These are phyloP conservation scores for Masnerella sp. DNA, from an alignment of 2,888 invertebrate species.

Conservation along the genomic window DNA sequence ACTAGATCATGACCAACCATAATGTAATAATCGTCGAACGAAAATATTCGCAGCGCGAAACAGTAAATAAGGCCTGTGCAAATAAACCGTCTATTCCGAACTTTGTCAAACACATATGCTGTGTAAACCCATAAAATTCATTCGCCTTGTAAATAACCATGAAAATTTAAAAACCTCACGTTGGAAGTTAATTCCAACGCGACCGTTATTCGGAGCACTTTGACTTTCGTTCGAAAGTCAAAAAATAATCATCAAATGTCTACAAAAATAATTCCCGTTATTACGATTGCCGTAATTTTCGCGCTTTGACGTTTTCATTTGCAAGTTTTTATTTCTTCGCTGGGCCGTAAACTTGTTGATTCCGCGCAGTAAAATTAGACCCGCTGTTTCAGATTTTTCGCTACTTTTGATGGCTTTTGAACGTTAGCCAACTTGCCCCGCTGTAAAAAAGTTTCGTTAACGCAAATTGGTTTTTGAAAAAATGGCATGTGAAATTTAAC, in stretches of 20 bases:
- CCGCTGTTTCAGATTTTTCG: too few relatives aligned
- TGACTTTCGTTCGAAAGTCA: conserved; percentile 2
- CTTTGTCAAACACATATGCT: conserved; percentile 16
- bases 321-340: conserved; percentile 1
- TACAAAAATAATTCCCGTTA: conserved; percentile 11
- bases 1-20: too few relatives aligned
- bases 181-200: too few relatives aligned
- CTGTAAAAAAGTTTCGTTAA: too few relatives aligned
- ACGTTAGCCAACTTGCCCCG: too few relatives aligned
- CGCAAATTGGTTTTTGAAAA: too few relatives aligned
- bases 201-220: conserved; percentile 2
- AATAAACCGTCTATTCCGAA: conserved; percentile 13
- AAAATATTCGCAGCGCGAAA: too few relatives aligned
- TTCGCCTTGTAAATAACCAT: conserved; percentile 22
- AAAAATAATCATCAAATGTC: not conserved
- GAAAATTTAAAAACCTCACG: conserved; percentile 17
- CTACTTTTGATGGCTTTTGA: too few relatives aligned
- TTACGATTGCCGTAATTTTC: conserved; percentile 6
- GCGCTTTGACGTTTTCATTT: conserved; percentile 29
- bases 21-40: too few relatives aligned
- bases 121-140: conserved; percentile 21
- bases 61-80: too few relatives aligned
- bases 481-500: too few relatives aligned
- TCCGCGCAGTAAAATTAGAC: conserved; percentile 11
- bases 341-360: conserved; percentile 9